Evolutionary conservation across 1,140 invertebrate species (phyloP).

Genomic region (Acromyrmex echinatior): DNA sequence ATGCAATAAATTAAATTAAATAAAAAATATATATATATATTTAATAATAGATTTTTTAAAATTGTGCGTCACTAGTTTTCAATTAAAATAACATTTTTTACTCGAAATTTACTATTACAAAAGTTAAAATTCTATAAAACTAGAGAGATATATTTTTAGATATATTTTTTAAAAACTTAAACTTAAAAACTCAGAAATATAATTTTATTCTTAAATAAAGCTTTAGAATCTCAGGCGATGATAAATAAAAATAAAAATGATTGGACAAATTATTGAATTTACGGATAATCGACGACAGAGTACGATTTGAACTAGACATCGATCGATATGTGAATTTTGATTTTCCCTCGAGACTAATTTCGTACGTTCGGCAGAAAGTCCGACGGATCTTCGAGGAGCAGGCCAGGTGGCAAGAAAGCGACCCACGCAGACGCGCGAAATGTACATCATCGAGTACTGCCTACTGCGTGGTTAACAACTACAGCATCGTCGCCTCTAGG

Average conservation of each 20-base stretch:
- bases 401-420: constrained; percentile 69
- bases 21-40: no score
- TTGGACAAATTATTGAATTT: not conserved
- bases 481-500: constrained; percentile 80
- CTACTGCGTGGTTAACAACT: constrained; percentile 74
- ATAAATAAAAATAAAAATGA: not conserved
- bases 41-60: no score
- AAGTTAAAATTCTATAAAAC: not conserved
- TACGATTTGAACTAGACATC: not conserved
- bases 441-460: constrained; percentile 54
- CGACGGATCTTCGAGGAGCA: constrained; percentile 75
- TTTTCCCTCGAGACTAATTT: constrained; percentile 14
- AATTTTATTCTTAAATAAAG: not conserved
- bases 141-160: not conserved
- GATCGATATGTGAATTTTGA: not conserved
- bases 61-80: no score
- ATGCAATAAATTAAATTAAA: no score
- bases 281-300: not conserved
- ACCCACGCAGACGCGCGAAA: constrained; percentile 44
- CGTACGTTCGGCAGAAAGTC: constrained; percentile 70
- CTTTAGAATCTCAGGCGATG: not conserved
- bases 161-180: no score
- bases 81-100: no score
- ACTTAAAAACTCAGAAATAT: not conserved
- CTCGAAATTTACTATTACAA: not conserved